These are phyloP conservation scores for Agonopterix heracliana DNA, from an alignment of 2,888 invertebrate genomes.

Conservation along the genomic window DNA sequence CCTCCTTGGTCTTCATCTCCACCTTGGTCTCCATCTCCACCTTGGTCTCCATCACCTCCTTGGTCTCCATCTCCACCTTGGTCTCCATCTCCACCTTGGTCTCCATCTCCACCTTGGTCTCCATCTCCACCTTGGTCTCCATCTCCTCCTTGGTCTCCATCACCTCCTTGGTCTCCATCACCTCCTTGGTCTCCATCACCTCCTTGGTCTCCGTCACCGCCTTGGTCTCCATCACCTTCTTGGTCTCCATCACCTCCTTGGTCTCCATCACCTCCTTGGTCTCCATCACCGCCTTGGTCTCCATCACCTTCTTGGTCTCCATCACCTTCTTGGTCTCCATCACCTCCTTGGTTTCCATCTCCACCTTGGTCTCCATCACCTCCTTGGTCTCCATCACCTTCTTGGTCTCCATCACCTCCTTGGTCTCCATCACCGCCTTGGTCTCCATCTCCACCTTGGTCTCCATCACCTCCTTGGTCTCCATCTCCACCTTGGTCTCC, in stretches of 20 bases:
- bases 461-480: neutral
- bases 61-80: slow-evolving; percentile 13
- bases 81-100: slow-evolving; percentile 7
- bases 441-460: neutral
- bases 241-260: neutral
- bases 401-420: neutral
- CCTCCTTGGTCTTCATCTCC: slow-evolving; percentile 25
- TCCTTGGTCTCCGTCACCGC: neutral
- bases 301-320: neutral
- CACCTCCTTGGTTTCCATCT: neutral
- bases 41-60: no score
- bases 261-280: neutral
- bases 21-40: slow-evolving; percentile 8
- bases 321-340: neutral
- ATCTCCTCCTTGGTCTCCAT: neutral
- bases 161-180: neutral
- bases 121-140: neutral
- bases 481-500: neutral
- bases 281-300: neutral
- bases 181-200: neutral
- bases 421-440: neutral
- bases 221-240: neutral
- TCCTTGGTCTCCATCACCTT: neutral
- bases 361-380: neutral
- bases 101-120: neutral